These are phyloP conservation scores for Crotalus horridus DNA, from an alignment of 2,113 vertebrate genomes.

Conservation along the genomic window DNA sequence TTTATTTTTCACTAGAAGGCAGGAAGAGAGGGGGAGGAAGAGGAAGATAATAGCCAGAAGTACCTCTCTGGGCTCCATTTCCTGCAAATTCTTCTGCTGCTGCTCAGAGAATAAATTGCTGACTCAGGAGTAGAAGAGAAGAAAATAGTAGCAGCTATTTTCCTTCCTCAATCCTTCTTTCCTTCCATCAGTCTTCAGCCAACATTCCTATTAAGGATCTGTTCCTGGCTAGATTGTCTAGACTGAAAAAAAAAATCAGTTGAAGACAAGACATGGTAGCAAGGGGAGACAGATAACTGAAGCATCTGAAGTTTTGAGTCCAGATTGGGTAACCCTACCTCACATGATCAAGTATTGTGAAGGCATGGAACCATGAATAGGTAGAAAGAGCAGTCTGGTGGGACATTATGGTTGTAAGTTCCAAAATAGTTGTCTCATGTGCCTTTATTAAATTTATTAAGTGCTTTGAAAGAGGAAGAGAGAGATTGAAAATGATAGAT, in stretches of 20 bases:
- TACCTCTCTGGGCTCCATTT: background rate
- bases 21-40: background rate
- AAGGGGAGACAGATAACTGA: background rate
- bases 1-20: background rate
- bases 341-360: background rate
- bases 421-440: background rate
- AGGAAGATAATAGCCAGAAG: background rate
- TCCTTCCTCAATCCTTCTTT: background rate
- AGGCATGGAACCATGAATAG: background rate
- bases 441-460: background rate
- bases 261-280: background rate
- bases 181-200: too few species aligned
- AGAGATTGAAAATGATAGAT: background rate
- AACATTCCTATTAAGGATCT: background rate
- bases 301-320: background rate
- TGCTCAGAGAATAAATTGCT: background rate
- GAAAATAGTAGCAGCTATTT: background rate
- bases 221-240: background rate
- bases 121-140: background rate
- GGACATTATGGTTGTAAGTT: background rate
- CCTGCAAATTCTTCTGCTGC: background rate
- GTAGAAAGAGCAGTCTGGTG: background rate
- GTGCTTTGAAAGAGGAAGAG: background rate
- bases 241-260: background rate
- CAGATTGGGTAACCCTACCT: background rate